Conservation (phyloP, 1,140 invertebrate genomes). For the Lasioglossum baleicum region DNA sequence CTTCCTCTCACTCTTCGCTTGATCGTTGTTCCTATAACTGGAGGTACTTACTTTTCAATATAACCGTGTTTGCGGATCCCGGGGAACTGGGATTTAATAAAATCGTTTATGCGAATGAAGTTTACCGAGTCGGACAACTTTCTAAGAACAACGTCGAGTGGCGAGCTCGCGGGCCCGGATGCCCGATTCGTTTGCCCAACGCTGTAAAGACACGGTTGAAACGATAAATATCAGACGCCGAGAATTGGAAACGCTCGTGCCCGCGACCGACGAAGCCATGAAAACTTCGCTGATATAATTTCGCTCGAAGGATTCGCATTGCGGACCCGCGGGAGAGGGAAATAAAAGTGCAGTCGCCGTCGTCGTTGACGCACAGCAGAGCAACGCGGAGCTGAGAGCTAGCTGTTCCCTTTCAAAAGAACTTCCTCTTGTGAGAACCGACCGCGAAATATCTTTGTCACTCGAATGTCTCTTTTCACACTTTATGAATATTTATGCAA, state of each 20-base stretch:
- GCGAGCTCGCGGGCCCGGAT: background rate
- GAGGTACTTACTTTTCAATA: constrained; percentile 57
- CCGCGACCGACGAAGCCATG: background rate
- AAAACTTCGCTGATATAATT: background rate
- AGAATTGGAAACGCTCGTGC: constrained; percentile 3
- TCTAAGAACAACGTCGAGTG: constrained; percentile 42
- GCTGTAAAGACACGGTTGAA: constrained; percentile 21
- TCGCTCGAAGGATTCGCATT: background rate
- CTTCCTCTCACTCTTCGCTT: background rate
- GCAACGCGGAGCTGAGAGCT: too few species aligned
- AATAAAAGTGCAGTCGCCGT: background rate
- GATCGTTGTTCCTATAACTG: constrained; percentile 54
- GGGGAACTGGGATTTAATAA: constrained; percentile 55
- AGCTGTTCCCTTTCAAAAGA: background rate
- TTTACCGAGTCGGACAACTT: constrained; percentile 50
- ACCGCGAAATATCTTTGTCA: background rate
- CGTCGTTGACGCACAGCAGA: too few species aligned
- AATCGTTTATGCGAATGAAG: constrained; percentile 63
- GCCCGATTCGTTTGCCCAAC: constrained; percentile 21
- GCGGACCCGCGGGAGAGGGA: background rate
- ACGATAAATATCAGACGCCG: constrained; percentile 30
- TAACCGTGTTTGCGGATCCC: constrained; percentile 64
- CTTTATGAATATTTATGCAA: background rate
- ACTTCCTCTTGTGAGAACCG: background rate
- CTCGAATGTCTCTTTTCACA: background rate